Evolutionary conservation across 1,140 invertebrate genomes (phyloP).

Genomic region (Pogonomyrmex barbatus): DNA sequence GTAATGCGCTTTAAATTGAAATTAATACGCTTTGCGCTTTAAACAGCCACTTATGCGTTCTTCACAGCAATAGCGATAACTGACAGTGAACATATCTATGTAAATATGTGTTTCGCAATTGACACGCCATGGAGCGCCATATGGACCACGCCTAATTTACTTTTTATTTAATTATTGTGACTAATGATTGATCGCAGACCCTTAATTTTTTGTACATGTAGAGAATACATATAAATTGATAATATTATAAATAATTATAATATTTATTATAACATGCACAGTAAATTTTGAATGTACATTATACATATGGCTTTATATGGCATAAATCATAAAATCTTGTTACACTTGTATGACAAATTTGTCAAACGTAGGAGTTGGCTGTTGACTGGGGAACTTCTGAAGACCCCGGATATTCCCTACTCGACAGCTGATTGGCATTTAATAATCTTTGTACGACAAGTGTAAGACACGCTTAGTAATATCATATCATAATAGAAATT

Average conservation of each 20-base stretch:
- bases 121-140: not conserved
- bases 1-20: slow-evolving; percentile 46
- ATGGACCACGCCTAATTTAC: not conserved
- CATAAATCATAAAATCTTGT: not conserved
- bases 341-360: slow-evolving; percentile 29
- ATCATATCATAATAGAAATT: not conserved
- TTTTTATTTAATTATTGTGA: not conserved
- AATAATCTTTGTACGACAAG: not conserved
- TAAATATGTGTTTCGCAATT: slow-evolving; percentile 12
- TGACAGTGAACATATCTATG: not conserved
- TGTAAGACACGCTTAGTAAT: not conserved
- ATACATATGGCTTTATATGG: not conserved
- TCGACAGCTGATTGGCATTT: slow-evolving; percentile 37
- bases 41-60: not conserved
- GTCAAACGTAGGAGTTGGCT: not conserved
- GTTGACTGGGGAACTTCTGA: slow-evolving; percentile 34
- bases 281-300: not conserved
- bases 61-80: not conserved
- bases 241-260: not conserved
- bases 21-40: slow-evolving; percentile 32
- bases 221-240: not conserved
- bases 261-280: not conserved
- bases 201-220: not conserved
- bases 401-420: slow-evolving; percentile 38
- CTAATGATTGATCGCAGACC: not conserved